Evolutionary conservation across 2,888 invertebrate genomes (phyloP), one percentile per base, ranked within the genome.

Genomic region (Drosophila formosana): DNA sequence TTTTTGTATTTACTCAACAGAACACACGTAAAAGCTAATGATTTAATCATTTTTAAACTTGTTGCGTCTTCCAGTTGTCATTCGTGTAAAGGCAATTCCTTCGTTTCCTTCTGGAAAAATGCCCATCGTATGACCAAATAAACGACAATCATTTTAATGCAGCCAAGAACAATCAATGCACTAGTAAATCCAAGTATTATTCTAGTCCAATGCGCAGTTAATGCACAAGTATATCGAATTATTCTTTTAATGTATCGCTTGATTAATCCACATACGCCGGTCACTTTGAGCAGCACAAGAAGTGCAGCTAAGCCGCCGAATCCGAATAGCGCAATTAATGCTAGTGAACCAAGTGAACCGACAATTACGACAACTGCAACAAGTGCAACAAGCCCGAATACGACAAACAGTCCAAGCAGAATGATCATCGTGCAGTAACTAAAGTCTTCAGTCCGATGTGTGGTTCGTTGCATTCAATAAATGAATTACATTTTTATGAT

Each of bases 1-100:
- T 32, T 66, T 4, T 23, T 45, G 18, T 34, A 52, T 52, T 47
- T 13, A 18, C 11, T n/a, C 55, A 30, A 41, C 28, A 32, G 23
- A 13, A 39, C 13, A n/a, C 6, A 4, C 25, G 25, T 7, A 37
- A 37, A 52, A 26, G 39, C 37, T 26, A 25, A 39, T 39, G 37
- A 41, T 45, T 41, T 3, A 13, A 41, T 41, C 39, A 18, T 13
- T 5, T 6, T 7, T 1, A 8, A 41, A 41, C 39, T 41, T 41
- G 39, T 41, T 41, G 18, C 39, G 7, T 39, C 4, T 39, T 4
- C 9, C 18, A 18, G 18, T 13, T 13, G 6, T 39, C 13, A 39
- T 6, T 13, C 13, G 7, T 6, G 3, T 18, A 7, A 18, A 7
- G 18, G 7, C 6, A 18, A 1, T 7, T 41, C 39, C 39, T 41